A percentile compares a stretch with the other conserved stretches of the same genome.
These are phyloP conservation scores for Mobula hypostoma DNA, from an alignment of 2,113 vertebrate species.

Conservation along the genomic window DNA sequence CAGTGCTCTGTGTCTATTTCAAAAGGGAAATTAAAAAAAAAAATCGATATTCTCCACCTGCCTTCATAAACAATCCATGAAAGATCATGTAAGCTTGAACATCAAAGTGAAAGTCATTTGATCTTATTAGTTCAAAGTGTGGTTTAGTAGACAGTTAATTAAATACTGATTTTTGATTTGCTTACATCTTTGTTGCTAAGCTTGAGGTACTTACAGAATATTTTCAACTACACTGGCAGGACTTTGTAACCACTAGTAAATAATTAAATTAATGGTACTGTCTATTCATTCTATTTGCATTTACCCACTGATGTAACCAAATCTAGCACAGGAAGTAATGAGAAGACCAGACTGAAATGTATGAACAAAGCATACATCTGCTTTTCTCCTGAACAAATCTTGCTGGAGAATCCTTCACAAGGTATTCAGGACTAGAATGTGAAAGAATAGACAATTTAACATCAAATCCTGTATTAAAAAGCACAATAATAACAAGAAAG, in stretches of 20 bases:
- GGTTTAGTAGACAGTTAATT: not conserved
- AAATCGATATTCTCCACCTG: not conserved
- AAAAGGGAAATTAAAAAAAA: not conserved
- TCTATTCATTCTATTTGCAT: not conserved
- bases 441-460: too few species aligned
- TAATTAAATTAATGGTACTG: not conserved
- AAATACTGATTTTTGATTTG: not conserved
- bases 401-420: too few species aligned
- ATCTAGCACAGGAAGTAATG: too few species aligned
- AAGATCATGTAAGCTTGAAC: not conserved
- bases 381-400: too few species aligned
- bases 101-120: not conserved
- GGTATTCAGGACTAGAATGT: too few species aligned
- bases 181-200: not conserved
- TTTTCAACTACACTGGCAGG: not conserved
- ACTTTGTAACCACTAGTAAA: not conserved
- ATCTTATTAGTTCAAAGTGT: not conserved
- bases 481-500: too few species aligned
- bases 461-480: too few species aligned
- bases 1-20: not conserved
- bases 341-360: too few species aligned
- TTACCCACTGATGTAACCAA: too few species aligned
- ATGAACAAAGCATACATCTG: too few species aligned
- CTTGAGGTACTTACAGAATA: not conserved
- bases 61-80: not conserved